phyloP scores from a whole-genome alignment of 2,888 invertebrate genomes.

The Oligia strigilis region DNA sequence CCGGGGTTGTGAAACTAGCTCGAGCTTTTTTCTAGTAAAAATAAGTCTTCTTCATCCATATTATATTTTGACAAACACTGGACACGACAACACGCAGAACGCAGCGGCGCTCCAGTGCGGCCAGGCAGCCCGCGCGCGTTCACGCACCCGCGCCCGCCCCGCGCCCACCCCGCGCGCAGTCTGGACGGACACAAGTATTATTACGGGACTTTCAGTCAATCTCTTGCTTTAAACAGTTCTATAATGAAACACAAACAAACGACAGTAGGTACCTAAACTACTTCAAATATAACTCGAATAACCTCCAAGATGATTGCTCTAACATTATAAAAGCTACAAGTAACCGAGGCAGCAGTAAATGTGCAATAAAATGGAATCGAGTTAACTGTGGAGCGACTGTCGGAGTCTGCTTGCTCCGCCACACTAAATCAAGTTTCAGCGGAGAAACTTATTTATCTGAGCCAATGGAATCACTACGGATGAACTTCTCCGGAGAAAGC shows the following conservation, averaged over 20 bases:
- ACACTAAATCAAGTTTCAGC: constrained; percentile 64
- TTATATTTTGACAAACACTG: no score
- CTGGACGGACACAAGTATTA: background rate
- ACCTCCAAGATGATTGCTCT: constrained; percentile 41
- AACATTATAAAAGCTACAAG: constrained; percentile 49
- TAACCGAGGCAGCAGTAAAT: constrained; percentile 61
- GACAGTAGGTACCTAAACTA: constrained; percentile 6
- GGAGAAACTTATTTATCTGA: constrained; percentile 67
- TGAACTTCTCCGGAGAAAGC: constrained; percentile 47
- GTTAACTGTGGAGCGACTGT: constrained; percentile 62
- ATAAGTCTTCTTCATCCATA: no score
- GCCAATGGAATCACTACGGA: constrained; percentile 63
- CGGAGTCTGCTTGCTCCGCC: constrained; percentile 47
- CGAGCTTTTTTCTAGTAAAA: no score
- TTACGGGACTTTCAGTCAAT: background rate
- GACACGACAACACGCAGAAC: no score
- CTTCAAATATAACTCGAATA: constrained; percentile 28
- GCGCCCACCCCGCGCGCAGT: no score
- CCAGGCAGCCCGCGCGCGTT: no score
- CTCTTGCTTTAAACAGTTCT: background rate
- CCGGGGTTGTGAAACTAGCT: no score
- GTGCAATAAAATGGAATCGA: constrained; percentile 67
- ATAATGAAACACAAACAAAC: constrained; percentile 9
- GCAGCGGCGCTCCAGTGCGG: no score
- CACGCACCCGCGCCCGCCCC: no score